A percentile compares a stretch with the other conserved stretches of the same genome.
phyloP scores from a whole-genome alignment of 2,797 vertebrate genomes.

The Chaetodon trifasciatus region DNA sequence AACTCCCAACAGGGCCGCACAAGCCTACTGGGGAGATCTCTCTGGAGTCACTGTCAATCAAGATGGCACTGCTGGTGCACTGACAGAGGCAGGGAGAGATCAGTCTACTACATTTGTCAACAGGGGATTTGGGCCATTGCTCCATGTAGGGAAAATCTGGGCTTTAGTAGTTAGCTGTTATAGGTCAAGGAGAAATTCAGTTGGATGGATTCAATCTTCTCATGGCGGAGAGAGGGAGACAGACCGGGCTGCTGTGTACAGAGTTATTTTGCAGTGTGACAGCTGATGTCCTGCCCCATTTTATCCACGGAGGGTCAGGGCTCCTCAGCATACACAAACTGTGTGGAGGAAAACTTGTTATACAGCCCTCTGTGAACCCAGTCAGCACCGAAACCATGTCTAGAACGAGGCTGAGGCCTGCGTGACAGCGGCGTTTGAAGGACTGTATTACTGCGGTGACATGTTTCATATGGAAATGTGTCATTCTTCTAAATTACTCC shows the following conservation, averaged over 20 bases:
- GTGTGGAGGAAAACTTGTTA: conserved; percentile 1
- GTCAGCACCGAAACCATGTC: not conserved
- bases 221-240: not conserved
- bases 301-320: not conserved
- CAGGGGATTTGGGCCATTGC: conserved; percentile 23
- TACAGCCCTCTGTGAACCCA: not conserved
- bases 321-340: not conserved
- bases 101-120: conserved; percentile 23
- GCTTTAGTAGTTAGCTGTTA: not conserved
- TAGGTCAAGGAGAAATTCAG: conserved; percentile 27
- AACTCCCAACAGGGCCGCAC: conserved; percentile 14
- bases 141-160: conserved; percentile 13
- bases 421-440: not conserved
- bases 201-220: conserved; percentile 6
- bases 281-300: conserved; percentile 20
- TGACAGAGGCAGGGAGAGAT: conserved; percentile 6
- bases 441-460: not conserved
- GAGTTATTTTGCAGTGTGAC: conserved; percentile 30
- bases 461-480: not conserved
- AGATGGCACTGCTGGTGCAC: too few species aligned
- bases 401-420: not conserved
- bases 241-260: conserved; percentile 11
- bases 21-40: conserved; percentile 4
- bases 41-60: too few species aligned
- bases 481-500: not conserved